Evolutionary conservation across 2,113 vertebrate genomes (phyloP).

Genomic region (Vulpes ferrilata): DNA sequence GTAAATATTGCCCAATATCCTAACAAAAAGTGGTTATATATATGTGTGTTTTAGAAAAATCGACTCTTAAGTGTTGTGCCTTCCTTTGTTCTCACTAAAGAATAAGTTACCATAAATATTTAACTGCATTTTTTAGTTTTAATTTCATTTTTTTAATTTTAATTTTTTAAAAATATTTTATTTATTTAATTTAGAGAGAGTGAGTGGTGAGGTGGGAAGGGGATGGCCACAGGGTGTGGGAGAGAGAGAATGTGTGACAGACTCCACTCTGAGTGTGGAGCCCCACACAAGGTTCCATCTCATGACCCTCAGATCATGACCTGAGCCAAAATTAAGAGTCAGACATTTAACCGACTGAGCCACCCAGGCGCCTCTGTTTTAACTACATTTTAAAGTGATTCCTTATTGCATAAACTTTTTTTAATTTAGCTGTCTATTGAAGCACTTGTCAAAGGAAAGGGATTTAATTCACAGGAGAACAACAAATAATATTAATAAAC

Average conservation of each 20-base stretch:
- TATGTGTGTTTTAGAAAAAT: background rate
- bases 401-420: background rate
- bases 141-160: background rate
- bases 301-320: background rate
- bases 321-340: background rate
- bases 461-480: background rate
- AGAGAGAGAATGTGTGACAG: background rate
- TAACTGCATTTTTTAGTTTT: background rate
- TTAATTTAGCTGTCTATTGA: background rate
- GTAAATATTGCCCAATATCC: background rate
- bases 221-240: background rate
- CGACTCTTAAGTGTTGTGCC: background rate
- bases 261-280: background rate
- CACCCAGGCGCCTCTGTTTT: background rate
- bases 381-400: constrained; percentile 17
- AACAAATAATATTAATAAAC: background rate
- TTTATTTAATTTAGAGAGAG: background rate
- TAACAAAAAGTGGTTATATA: background rate
- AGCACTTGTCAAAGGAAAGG: background rate
- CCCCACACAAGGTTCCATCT: background rate
- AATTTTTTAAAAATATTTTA: background rate
- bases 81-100: background rate
- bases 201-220: background rate
- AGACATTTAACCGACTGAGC: background rate
- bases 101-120: background rate